Conservation (phyloP, 2,797 vertebrate species). For the Pteronotus mesoamericanus region DNA sequence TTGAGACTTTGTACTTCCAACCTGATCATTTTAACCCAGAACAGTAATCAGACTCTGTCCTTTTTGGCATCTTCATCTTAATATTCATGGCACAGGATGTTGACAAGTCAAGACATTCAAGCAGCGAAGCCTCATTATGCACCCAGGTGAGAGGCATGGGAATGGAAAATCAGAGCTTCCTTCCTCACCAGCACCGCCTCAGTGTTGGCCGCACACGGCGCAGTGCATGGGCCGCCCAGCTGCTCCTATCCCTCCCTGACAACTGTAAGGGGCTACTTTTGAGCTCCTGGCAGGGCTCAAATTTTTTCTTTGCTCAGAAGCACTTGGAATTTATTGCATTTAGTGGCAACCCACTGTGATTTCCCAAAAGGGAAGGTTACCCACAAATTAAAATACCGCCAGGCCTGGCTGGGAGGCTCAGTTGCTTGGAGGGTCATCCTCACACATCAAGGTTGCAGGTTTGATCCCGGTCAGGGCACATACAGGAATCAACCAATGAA, state of each 20-base stretch:
- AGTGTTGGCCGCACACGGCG: not conserved
- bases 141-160: slow-evolving; percentile 12
- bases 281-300: not conserved
- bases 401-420: not conserved
- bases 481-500: not conserved
- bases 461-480: not conserved
- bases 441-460: not conserved
- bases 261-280: not conserved
- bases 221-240: not conserved
- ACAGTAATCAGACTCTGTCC: not conserved
- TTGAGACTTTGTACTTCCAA: not conserved
- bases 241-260: not conserved
- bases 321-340: slow-evolving; percentile 19
- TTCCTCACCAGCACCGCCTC: not conserved
- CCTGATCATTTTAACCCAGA: not conserved
- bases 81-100: slow-evolving; percentile 19
- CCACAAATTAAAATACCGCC: not conserved
- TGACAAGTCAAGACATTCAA: slow-evolving; percentile 32
- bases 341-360: not conserved
- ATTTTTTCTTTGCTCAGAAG: slow-evolving; percentile 31
- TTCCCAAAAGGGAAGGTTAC: not conserved
- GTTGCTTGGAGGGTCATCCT: not conserved
- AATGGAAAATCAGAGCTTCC: not conserved
- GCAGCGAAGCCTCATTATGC: not conserved
- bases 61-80: not conserved